Percentiles rank a stretch among this genome's conserved stretches.
These are phyloP conservation scores for Brachionus angularis DNA, from an alignment of 1,140 invertebrate species.

Conservation along the genomic window DNA sequence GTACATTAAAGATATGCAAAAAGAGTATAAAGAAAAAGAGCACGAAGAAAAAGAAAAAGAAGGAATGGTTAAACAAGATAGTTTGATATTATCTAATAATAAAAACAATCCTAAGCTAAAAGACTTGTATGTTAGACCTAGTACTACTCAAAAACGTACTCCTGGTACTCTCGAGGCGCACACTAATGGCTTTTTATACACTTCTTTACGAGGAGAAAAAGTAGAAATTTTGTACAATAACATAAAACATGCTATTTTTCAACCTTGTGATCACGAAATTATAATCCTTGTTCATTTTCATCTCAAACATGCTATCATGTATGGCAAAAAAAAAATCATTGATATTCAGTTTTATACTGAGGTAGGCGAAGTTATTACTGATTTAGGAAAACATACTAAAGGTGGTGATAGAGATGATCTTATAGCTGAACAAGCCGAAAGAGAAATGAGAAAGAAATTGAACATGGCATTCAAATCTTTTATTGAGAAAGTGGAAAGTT, in stretches of 20 bases:
- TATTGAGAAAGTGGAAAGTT: conserved; percentile 90
- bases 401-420: conserved; percentile 99
- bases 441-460: conserved; percentile 89
- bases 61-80: conserved; percentile 93
- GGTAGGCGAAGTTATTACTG: conserved; percentile 98
- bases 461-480: conserved; percentile 97
- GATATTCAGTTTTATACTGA: conserved; percentile 99
- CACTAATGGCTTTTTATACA: conserved; percentile 94
- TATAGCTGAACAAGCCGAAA: conserved; percentile 93
- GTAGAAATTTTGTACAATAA: conserved; percentile 99
- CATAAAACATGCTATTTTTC: conserved; percentile 98
- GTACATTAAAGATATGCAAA: conserved; percentile 97
- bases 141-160: conserved; percentile 95
- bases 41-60: conserved; percentile 97
- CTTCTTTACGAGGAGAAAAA: conserved; percentile 94
- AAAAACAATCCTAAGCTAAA: conserved; percentile 98
- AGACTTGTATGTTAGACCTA: conserved; percentile 95
- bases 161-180: conserved; percentile 85
- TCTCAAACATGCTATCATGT: conserved; percentile 92
- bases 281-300: conserved; percentile 98
- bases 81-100: conserved; percentile 78
- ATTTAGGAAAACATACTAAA: conserved; percentile 97
- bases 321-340: conserved; percentile 97
- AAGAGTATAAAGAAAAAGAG: conserved; percentile 94
- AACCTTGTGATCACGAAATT: conserved; percentile 99